Percentiles rank a stretch among this genome's conserved stretches.
Conservation (phyloP, 1,140 invertebrate species). For the Heliconius nattereri region DNA sequence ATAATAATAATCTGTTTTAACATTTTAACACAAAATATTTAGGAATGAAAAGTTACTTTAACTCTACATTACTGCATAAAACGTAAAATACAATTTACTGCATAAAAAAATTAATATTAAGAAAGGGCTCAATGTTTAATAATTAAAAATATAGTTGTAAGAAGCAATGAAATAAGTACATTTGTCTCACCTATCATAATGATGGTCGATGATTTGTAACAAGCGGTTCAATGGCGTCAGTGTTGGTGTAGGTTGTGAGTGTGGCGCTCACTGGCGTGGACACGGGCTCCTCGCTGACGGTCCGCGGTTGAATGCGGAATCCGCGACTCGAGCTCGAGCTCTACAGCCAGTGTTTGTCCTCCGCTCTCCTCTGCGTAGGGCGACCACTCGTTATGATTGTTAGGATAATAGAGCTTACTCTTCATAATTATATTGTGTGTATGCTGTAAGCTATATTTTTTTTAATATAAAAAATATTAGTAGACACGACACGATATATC, state of each 20-base stretch:
- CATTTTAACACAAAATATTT: neutral
- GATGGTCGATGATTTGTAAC: slow-evolving; percentile 56
- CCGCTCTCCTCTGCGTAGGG: slow-evolving; percentile 47
- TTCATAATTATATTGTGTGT: neutral
- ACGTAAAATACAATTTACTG: neutral
- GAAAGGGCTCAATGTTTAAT: neutral
- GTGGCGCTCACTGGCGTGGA: slow-evolving; percentile 5
- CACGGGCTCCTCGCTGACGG: slow-evolving; percentile 51
- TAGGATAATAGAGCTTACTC: neutral
- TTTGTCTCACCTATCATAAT: slow-evolving; percentile 72
- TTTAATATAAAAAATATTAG: neutral
- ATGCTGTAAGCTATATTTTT: neutral
- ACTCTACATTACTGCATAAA: neutral
- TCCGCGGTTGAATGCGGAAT: slow-evolving; percentile 54
- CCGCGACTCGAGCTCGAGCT: slow-evolving; percentile 43
- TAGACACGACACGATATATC: neutral
- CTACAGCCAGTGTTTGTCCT: slow-evolving; percentile 46
- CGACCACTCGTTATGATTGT: slow-evolving; percentile 10
- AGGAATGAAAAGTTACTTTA: neutral
- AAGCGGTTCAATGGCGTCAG: slow-evolving; percentile 65
- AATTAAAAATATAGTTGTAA: neutral
- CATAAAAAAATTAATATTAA: neutral
- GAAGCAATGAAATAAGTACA: neutral
- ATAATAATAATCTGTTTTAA: neutral
- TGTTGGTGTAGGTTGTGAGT: slow-evolving; percentile 72